phyloP scores from a whole-genome alignment of 2,888 invertebrate species.

The Zeuzera pyrina region DNA sequence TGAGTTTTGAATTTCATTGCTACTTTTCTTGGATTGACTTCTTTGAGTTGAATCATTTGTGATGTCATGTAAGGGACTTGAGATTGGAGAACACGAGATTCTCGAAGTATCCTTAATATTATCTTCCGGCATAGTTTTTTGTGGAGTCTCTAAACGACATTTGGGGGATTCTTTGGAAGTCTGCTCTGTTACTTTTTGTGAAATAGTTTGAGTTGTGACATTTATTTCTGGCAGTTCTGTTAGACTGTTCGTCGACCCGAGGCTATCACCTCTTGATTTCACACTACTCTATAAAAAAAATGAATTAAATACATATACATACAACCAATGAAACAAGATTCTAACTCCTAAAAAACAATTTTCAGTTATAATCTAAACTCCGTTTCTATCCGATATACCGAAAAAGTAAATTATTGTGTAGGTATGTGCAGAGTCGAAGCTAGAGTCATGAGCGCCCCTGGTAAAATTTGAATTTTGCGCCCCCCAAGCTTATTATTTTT shows the following conservation, averaged over 20 bases:
- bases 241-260: constrained; percentile 22
- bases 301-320: background rate
- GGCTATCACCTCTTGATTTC: constrained; percentile 17
- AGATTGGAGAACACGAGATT: constrained; percentile 47
- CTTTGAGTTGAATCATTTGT: constrained; percentile 19
- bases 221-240: constrained; percentile 22
- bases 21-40: background rate
- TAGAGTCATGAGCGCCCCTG: no score
- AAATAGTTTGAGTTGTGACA: constrained; percentile 11
- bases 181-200: no score
- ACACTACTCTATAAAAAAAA: constrained; percentile 23
- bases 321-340: no score
- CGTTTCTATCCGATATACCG: no score
- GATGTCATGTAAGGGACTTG: constrained; percentile 40
- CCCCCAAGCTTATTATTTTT: no score
- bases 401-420: no score
- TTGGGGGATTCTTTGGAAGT: no score
- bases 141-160: no score
- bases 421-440: no score
- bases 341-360: no score
- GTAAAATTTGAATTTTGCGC: no score
- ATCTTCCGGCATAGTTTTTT: constrained; percentile 13
- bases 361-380: no score
- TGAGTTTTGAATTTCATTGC: constrained; percentile 21
- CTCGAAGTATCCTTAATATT: constrained; percentile 26